Percentiles rank a stretch among this genome's conserved stretches.
Evolutionary conservation across 2,888 invertebrate genomes (phyloP).

Genomic region (Alloplasta piceator): DNA sequence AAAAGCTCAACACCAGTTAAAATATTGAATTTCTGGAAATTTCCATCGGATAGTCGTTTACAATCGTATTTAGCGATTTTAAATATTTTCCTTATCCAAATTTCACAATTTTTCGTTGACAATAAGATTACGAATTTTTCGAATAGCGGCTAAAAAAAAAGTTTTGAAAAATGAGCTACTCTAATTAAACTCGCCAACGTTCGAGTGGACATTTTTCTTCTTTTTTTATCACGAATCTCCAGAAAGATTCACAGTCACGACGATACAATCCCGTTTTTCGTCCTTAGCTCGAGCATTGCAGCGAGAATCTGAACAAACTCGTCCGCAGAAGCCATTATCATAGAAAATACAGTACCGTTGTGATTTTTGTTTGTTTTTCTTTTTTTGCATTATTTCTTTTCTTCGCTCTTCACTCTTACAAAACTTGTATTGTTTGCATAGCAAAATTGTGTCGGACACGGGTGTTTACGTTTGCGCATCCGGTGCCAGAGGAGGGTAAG

Average conservation of each 20-base stretch:
- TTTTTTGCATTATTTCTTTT: conserved; percentile 66
- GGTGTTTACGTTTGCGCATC: conserved; percentile 77
- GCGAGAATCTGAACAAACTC: conserved; percentile 53
- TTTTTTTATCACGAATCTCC: conserved; percentile 1
- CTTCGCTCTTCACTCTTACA: conserved; percentile 60
- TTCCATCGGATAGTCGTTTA: too few species aligned
- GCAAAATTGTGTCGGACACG: conserved; percentile 80
- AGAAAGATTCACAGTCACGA: conserved; percentile 23
- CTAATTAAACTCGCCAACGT: background rate
- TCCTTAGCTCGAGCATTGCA: conserved; percentile 26
- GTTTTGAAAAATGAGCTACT: too few species aligned
- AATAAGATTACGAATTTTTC: too few species aligned
- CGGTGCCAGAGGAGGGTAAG: conserved; percentile 74
- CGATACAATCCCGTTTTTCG: conserved; percentile 8
- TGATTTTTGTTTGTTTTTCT: conserved; percentile 60
- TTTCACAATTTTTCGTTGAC: too few species aligned
- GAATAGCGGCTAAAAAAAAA: too few species aligned
- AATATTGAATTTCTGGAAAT: too few species aligned
- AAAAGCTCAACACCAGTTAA: too few species aligned
- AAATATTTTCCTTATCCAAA: too few species aligned
- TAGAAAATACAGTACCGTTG: conserved; percentile 68
- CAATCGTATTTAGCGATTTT: too few species aligned
- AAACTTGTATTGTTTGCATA: conserved; percentile 75
- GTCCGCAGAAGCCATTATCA: conserved; percentile 60
- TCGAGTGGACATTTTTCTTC: conserved; percentile 1